These are phyloP conservation scores for Netelia melanura DNA, from an alignment of 2,888 invertebrate genomes.

Conservation along the genomic window DNA sequence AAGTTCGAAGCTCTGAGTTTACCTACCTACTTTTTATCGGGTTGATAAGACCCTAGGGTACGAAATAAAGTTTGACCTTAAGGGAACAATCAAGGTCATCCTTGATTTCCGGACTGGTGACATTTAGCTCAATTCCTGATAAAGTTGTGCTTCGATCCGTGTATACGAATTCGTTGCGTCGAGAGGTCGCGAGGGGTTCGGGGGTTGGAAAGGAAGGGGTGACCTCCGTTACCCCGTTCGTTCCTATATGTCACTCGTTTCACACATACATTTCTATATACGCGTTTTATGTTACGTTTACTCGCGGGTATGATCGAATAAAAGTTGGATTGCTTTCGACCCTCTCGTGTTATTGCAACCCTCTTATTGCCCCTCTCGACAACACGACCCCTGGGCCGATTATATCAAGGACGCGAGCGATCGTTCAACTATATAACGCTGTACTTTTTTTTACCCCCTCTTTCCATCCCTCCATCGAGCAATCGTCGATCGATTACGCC, in stretches of 20 bases:
- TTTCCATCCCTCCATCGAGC: neutral
- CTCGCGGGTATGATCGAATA: neutral
- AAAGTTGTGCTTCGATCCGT: too few relatives aligned
- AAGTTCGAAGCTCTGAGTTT: too few relatives aligned
- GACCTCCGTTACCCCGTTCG: neutral
- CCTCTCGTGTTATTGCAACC: conserved; percentile 6
- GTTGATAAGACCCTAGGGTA: too few relatives aligned
- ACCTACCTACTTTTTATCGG: too few relatives aligned
- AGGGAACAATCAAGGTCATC: too few relatives aligned
- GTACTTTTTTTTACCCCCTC: conserved; percentile 13
- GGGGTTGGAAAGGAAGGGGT: neutral
- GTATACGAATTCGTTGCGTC: too few relatives aligned
- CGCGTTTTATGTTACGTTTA: neutral
- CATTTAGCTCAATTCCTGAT: too few relatives aligned
- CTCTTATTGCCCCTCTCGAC: neutral
- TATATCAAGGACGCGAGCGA: conserved; percentile 74
- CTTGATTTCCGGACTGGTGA: too few relatives aligned
- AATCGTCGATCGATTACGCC: conserved; percentile 46
- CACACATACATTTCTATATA: conserved; percentile 29
- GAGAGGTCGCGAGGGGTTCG: neutral
- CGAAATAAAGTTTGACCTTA: too few relatives aligned
- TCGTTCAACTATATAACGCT: conserved; percentile 71
- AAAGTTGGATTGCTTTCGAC: neutral
- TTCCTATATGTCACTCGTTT: conserved; percentile 11
- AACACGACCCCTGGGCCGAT: conserved; percentile 55